Evolutionary conservation across 2,888 invertebrate genomes (phyloP), one percentile per base, ranked within the genome.

Genomic region (Coelogynopora nodosa): DNA sequence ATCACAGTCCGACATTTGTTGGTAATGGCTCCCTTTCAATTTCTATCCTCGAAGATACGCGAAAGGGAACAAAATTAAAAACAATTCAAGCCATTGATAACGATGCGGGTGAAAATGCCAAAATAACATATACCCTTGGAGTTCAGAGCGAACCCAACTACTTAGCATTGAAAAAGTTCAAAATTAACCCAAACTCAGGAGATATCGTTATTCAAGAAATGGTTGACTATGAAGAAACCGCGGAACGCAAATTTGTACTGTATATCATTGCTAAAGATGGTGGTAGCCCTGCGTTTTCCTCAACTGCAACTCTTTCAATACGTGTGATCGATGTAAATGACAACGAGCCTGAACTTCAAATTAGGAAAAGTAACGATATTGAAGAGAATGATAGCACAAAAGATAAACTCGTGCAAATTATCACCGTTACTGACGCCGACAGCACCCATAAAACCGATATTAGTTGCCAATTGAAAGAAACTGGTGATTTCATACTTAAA

Each of bases 31-130:
- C 81, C 5, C 5, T 5, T 27, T 27, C 23, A 23, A 10, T n/a
- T 2, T 85, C 29, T 10, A 83, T 82, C 84, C 67, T 83, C 5
- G 29, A 74, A 23, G 67, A 84, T 84, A 27, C 84, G n/a, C 10
- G n/a, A 13, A 49, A 5, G 10, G 67, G 85, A 13, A 5, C 23
- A 18, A 67, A 85, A 85, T 23, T 85, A 13, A 74, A 13, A n/a
- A 85, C 29, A 28, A 74, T 85, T 18, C 27, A 27, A 28, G 85
- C 85, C 5, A 18, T 2, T 13, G 85, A 85, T 27, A 82, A 84
- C n/a, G 85, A 85, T 84, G 27, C 23, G 28, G 85, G 85, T 1
- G 85, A 85, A 0, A 85, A 85, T 84, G 5, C 80, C 27, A 26
- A 27, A 85, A 85, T 85, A 10, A 83, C 27, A 5, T 85, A 85